phyloP scores from a whole-genome alignment of 2,113 vertebrate genomes.

The Tachysurus vachellii region DNA sequence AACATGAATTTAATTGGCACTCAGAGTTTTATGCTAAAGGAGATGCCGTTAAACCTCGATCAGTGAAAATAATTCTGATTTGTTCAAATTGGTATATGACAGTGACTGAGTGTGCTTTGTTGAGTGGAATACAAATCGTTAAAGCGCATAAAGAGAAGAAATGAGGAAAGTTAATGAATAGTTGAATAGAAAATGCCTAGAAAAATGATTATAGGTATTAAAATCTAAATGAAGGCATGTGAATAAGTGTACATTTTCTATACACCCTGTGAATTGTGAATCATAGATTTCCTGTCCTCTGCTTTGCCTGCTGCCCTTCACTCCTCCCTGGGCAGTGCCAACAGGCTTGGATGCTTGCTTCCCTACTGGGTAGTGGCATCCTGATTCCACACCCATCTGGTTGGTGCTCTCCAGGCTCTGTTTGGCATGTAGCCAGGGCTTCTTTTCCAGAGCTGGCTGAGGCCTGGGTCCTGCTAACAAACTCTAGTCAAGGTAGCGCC shows the following conservation, averaged over 20 bases:
- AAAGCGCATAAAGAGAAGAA: neutral
- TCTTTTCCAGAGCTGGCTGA: slow-evolving; percentile 42
- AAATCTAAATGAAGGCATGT: neutral
- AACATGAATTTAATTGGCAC: neutral
- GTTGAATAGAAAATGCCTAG: neutral
- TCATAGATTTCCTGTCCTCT: slow-evolving; percentile 15
- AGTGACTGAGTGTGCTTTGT: neutral
- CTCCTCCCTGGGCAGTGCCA: slow-evolving; percentile 27
- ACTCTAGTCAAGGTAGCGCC: slow-evolving; percentile 47
- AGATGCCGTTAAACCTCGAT: neutral
- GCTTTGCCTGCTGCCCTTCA: slow-evolving; percentile 32
- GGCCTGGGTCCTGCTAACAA: slow-evolving; percentile 33
- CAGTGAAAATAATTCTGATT: neutral
- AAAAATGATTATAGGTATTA: neutral
- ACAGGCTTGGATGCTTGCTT: slow-evolving; percentile 20
- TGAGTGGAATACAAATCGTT: neutral
- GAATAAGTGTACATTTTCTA: neutral
- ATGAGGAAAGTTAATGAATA: neutral
- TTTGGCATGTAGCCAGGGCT: slow-evolving; percentile 36
- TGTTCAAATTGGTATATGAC: neutral
- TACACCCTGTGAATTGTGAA: neutral
- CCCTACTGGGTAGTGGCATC: slow-evolving; percentile 38
- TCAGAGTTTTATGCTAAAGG: neutral
- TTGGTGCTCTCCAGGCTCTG: slow-evolving; percentile 41
- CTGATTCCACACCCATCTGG: slow-evolving; percentile 51